Evolutionary conservation across 2,888 invertebrate species (phyloP), one percentile per base, ranked within the genome.

Genomic region (Hirtodrosophila duncani): DNA sequence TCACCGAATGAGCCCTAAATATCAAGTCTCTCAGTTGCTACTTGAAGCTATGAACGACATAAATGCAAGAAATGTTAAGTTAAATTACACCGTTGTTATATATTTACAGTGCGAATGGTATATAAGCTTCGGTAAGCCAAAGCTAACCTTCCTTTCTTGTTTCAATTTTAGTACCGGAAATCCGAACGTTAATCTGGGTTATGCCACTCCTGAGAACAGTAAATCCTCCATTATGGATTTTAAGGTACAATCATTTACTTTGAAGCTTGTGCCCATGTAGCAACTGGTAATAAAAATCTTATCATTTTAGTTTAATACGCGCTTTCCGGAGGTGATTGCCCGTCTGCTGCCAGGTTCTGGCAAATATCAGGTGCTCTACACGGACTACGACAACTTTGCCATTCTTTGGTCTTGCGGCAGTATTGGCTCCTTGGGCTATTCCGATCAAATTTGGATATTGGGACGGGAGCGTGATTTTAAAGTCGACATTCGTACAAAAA

Each of bases 401-500:
- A 88, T 93, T 56, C 80, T 93, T 34, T 93, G 92, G 91, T 92
- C 92, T 2, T 93, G 93, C 75, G 90, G 91, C 11, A 91, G 91
- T 84, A 88, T 91, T 59, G 90, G 90, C 38, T 83, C 83, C 2
- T 68, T 86, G 5, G 85, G 84, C 8, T 81, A 87, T 87, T 58
- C 88, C 89, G 93, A 93, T 88, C 90, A 91, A 75, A 89, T 93
- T 59, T 93, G 93, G 93, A 88, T 93, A 46, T 87, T 93, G 77
- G 92, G 91, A 1, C 89, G 93, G 16, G 84, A 88, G 59, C 89
- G 90, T 43, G 92, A 93, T 83, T 89, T 93, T 50, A 88, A 89
- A 23, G 92, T 90, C n/a, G 84, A 87, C 33, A 87, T 90, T 38
- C 89, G 93, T 50, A 89, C 90, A 8, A 89, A 90, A 69, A 90